These are phyloP conservation scores for Benitochromis conjunctus DNA, from an alignment of 2,113 vertebrate species.

Conservation along the genomic window DNA sequence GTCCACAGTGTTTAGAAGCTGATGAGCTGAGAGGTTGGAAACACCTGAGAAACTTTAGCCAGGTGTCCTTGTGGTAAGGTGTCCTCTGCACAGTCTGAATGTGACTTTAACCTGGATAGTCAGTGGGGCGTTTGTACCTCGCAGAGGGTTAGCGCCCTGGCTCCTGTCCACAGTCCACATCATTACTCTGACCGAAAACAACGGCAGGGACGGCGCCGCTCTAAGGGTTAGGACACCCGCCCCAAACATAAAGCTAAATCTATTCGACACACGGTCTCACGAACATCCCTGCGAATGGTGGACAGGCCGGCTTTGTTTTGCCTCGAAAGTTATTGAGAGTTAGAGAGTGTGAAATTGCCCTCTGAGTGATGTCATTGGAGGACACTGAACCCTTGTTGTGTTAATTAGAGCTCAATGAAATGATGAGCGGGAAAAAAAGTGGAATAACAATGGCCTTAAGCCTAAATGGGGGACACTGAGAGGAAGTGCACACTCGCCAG, in stretches of 20 bases:
- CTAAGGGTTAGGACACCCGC: background rate
- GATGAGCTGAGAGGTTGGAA: background rate
- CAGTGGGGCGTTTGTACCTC: slow-evolving; percentile 64
- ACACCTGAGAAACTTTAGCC: background rate
- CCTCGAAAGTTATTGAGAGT: slow-evolving; percentile 60
- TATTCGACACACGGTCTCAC: slow-evolving; percentile 38
- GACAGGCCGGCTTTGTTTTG: slow-evolving; percentile 62
- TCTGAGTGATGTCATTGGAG: slow-evolving; percentile 61
- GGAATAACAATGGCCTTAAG: slow-evolving; percentile 35
- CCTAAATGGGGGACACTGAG: slow-evolving; percentile 40
- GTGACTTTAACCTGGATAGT: slow-evolving; percentile 65
- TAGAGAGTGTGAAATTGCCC: slow-evolving; percentile 67
- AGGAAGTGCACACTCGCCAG: background rate
- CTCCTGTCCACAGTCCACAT: slow-evolving; percentile 56
- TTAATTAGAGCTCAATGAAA: slow-evolving; percentile 62
- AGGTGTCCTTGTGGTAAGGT: slow-evolving; percentile 46
- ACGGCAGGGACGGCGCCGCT: background rate
- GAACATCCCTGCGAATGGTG: slow-evolving; percentile 31
- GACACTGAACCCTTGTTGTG: slow-evolving; percentile 65
- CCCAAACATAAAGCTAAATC: slow-evolving; percentile 14
- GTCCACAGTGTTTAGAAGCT: background rate
- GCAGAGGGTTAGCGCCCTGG: slow-evolving; percentile 54
- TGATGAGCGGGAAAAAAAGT: slow-evolving; percentile 34
- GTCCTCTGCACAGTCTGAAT: slow-evolving; percentile 45
- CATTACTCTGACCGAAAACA: slow-evolving; percentile 58